Conservation (phyloP, 1,140 invertebrate genomes). For the Xylocopa sonorina region DNA sequence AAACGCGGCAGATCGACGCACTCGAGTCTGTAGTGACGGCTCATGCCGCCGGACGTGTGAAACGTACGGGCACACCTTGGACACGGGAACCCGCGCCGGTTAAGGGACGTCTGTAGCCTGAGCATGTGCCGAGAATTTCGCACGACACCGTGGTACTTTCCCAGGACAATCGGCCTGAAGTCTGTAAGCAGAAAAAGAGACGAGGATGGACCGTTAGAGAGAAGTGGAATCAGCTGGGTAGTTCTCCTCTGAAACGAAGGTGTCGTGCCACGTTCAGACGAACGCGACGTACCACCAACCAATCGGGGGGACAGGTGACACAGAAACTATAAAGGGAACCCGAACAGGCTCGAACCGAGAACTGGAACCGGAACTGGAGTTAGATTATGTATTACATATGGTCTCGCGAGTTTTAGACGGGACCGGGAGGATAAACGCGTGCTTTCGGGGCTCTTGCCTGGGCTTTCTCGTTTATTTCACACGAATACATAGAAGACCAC, state of each 20-base stretch:
- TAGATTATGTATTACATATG: no score
- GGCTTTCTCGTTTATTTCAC: neutral
- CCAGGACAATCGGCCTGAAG: constrained; percentile 63
- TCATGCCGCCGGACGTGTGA: constrained; percentile 66
- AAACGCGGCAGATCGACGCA: constrained; percentile 71
- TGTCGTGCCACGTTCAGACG: constrained; percentile 10
- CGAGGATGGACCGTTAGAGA: constrained; percentile 39
- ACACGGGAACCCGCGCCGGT: constrained; percentile 59
- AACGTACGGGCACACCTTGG: constrained; percentile 64
- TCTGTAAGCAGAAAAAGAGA: constrained; percentile 73
- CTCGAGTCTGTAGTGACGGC: constrained; percentile 67
- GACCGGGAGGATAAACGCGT: neutral
- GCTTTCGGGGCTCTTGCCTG: neutral
- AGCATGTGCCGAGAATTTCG: constrained; percentile 47
- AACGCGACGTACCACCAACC: neutral
- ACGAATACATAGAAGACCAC: neutral
- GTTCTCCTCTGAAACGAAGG: constrained; percentile 19
- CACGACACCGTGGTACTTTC: constrained; percentile 55
- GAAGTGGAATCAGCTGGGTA: neutral
- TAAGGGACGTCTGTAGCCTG: constrained; percentile 50
- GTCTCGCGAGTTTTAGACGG: neutral
- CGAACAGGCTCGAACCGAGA: neutral
- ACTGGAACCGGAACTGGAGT: no score
- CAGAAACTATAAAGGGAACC: neutral
- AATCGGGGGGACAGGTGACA: neutral